Percentiles rank a stretch among this genome's conserved stretches.
phyloP scores from a whole-genome alignment of 53 echinoderm and acorn worm species.

The Temnopleurus reevesii region DNA sequence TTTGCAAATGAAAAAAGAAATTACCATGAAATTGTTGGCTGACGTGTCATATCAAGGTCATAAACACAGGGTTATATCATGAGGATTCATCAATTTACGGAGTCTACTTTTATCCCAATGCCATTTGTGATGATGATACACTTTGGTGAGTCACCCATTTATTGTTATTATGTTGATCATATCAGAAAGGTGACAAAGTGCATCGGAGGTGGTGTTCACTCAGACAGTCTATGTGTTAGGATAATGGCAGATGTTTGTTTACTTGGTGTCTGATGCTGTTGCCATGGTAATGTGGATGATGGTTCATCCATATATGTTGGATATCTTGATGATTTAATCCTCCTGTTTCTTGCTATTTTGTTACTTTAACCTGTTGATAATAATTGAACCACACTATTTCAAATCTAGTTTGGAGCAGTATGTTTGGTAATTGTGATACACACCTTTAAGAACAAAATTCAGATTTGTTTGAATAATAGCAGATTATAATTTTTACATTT shows the following conservation, averaged over 20 bases:
- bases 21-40: not conserved
- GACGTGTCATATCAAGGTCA: not conserved
- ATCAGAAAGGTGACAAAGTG: conserved; percentile 1
- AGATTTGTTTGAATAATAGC: too few species aligned
- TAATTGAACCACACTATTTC: too few species aligned
- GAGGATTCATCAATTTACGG: not conserved
- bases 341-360: too few species aligned
- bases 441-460: too few species aligned
- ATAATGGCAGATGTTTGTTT: not conserved
- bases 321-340: too few species aligned
- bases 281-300: not conserved
- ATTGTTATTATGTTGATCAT: not conserved
- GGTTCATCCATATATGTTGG: not conserved
- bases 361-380: too few species aligned
- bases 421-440: too few species aligned
- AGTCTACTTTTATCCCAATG: conserved; percentile 19
- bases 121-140: conserved; percentile 7
- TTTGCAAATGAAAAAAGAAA: not conserved
- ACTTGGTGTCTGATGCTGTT: conserved; percentile 24
- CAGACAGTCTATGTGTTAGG: too few species aligned
- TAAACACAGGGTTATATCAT: not conserved
- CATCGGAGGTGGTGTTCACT: not conserved
- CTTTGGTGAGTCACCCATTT: conserved; percentile 12
- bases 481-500: too few species aligned
- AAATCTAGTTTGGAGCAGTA: too few species aligned